These are phyloP conservation scores for Enteromius afrohamiltoni DNA, from an alignment of 2,797 vertebrate species.

Conservation along the genomic window DNA sequence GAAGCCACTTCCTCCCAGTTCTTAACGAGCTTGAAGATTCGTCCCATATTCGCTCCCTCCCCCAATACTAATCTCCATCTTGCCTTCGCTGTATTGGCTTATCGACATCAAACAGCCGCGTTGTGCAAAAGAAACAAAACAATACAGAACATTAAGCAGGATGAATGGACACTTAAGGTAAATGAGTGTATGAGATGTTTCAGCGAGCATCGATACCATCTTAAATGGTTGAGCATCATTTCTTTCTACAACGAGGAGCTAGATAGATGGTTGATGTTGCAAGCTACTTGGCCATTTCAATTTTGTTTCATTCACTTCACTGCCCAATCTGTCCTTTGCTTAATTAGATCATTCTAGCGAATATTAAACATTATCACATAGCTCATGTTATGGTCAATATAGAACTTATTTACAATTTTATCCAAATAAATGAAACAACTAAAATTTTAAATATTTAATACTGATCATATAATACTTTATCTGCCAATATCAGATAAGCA, in stretches of 20 bases:
- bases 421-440: background rate
- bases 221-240: constrained; percentile 32
- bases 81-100: constrained; percentile 48
- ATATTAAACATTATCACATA: constrained; percentile 25
- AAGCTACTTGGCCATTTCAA: constrained; percentile 23
- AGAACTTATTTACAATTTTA: background rate
- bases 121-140: constrained; percentile 58
- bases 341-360: constrained; percentile 44
- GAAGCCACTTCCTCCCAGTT: constrained; percentile 54
- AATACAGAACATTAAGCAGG: constrained; percentile 58
- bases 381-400: background rate
- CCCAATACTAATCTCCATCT: constrained; percentile 45
- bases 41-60: constrained; percentile 34
- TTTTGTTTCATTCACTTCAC: background rate
- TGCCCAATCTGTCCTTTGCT: constrained; percentile 13
- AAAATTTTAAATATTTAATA: background rate
- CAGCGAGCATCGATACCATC: constrained; percentile 6
- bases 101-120: constrained; percentile 51
- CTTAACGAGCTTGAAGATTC: constrained; percentile 50
- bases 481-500: background rate
- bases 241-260: constrained; percentile 17
- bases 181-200: constrained; percentile 55
- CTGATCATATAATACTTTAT: background rate
- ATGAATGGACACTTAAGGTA: constrained; percentile 60
- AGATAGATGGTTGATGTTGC: constrained; percentile 4